These are phyloP conservation scores for Cecropterus lyciades DNA, from an alignment of 1,140 invertebrate species.

Conservation along the genomic window DNA sequence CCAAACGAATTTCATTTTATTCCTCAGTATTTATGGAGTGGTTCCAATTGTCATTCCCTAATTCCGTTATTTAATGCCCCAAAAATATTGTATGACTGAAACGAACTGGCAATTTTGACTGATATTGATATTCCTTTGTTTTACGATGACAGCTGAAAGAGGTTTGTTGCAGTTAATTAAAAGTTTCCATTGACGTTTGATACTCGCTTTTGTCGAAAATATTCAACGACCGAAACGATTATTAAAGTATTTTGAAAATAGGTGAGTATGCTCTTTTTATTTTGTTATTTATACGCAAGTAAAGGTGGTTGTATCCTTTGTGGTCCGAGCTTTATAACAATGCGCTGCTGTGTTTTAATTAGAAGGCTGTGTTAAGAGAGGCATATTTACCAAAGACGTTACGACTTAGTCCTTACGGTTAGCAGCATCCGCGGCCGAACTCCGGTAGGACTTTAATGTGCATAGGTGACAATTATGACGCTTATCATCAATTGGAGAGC, in stretches of 20 bases:
- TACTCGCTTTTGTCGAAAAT: conserved; percentile 4
- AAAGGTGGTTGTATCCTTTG: no score
- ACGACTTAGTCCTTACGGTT: no score
- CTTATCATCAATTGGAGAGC: no score
- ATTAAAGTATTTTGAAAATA: not conserved
- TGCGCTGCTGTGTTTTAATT: no score
- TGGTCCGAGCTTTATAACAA: no score
- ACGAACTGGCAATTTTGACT: not conserved
- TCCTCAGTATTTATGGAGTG: conserved; percentile 8
- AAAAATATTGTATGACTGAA: conserved; percentile 3
- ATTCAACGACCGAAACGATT: not conserved
- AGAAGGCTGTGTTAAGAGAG: no score
- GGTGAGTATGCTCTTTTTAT: not conserved
- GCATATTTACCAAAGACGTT: no score
- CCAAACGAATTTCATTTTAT: not conserved
- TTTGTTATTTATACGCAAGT: no score
- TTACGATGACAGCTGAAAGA: not conserved
- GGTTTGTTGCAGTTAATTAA: conserved; percentile 8
- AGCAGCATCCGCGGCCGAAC: no score
- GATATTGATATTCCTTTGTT: not conserved
- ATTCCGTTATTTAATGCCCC: not conserved
- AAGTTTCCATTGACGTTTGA: conserved; percentile 1
- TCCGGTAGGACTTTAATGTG: no score
- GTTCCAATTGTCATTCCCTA: conserved; percentile 4
- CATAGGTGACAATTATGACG: no score